A percentile compares a stretch with the other conserved stretches of the same genome.
Evolutionary conservation across 2,888 invertebrate genomes (phyloP).

Genomic region (Ophion slaviceki): DNA sequence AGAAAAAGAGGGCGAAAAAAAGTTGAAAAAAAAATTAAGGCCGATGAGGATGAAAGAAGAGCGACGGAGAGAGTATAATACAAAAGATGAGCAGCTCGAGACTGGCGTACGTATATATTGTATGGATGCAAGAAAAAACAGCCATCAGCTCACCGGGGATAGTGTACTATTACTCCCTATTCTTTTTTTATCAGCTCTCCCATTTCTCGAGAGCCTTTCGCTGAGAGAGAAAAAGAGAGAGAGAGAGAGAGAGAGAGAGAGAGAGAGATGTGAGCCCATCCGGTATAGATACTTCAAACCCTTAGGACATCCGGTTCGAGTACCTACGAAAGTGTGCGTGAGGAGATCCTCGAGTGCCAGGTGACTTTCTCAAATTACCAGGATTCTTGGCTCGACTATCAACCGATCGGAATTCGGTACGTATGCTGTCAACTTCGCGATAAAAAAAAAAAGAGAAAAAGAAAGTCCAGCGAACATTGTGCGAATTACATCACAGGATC

Average conservation of each 20-base stretch:
- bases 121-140: slow-evolving; percentile 51
- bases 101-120: slow-evolving; percentile 23
- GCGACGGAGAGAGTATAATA: slow-evolving; percentile 52
- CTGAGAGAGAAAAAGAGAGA: slow-evolving; percentile 29
- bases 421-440: not conserved
- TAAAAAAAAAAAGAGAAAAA: not conserved
- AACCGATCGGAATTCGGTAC: slow-evolving; percentile 21
- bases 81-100: slow-evolving; percentile 65
- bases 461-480: not conserved
- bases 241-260: not conserved
- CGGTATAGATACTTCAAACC: slow-evolving; percentile 50
- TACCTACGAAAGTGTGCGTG: slow-evolving; percentile 10
- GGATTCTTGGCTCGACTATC: slow-evolving; percentile 44
- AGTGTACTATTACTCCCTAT: slow-evolving; percentile 56
- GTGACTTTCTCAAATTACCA: slow-evolving; percentile 66
- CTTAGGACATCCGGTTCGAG: slow-evolving; percentile 60
- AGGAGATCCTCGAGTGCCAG: slow-evolving; percentile 63
- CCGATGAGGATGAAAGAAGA: slow-evolving; percentile 52
- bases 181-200: slow-evolving; percentile 57
- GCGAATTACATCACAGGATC: not conserved
- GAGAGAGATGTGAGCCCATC: slow-evolving; percentile 38
- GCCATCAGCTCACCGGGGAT: slow-evolving; percentile 49
- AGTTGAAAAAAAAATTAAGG: slow-evolving; percentile 32
- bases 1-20: not conserved
- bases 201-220: slow-evolving; percentile 48